A percentile compares a stretch with the other conserved stretches of the same genome.
phyloP scores from a whole-genome alignment of 2,797 vertebrate genomes.

The Cynopterus sphinx region DNA sequence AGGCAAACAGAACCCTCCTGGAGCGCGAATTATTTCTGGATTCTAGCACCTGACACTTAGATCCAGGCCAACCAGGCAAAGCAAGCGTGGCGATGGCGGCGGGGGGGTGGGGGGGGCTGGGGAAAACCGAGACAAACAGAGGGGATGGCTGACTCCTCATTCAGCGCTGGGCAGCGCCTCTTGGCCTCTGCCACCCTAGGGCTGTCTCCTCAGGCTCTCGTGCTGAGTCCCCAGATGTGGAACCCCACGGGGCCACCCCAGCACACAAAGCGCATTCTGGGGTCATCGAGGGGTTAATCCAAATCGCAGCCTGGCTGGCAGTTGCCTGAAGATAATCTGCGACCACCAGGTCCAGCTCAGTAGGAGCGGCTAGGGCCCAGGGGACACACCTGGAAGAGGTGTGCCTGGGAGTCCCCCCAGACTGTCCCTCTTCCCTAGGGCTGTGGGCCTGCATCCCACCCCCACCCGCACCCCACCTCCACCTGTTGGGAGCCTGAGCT shows the following conservation, averaged over 20 bases:
- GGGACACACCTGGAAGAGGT: not conserved
- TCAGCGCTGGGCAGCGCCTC: not conserved
- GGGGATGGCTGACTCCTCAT: not conserved
- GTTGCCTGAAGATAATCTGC: not conserved
- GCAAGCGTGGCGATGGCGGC: too few relatives aligned
- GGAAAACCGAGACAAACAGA: not conserved
- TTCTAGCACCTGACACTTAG: not conserved
- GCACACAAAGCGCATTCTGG: not conserved
- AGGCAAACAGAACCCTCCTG: not conserved
- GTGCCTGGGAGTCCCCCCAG: not conserved
- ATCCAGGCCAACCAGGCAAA: not conserved
- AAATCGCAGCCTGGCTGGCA: not conserved
- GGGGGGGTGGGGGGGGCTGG: too few relatives aligned
- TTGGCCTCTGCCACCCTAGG: not conserved
- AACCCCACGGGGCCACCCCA: not conserved
- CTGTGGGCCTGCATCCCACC: not conserved
- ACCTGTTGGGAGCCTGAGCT: not conserved
- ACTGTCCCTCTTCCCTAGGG: not conserved
- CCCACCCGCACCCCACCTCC: not conserved
- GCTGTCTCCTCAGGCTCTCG: not conserved
- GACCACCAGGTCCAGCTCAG: not conserved
- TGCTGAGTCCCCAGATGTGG: not conserved
- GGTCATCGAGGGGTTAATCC: fast-evolving
- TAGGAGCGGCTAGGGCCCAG: not conserved
- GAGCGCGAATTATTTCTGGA: not conserved